Base-by-base conservation (phyloP, 2,888 invertebrate genomes). In the Phortica okadai region DNA sequence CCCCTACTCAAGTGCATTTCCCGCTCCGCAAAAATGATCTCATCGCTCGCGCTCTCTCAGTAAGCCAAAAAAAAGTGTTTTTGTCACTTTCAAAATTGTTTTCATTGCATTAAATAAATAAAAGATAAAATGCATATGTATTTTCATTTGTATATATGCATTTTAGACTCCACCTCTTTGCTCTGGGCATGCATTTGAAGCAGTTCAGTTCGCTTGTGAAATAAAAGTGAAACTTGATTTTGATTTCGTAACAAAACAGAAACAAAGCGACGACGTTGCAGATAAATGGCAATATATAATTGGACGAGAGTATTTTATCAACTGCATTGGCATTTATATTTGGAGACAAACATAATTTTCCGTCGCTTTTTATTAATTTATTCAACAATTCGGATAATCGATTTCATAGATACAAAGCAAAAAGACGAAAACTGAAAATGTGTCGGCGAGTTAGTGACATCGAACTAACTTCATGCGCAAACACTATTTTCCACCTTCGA, bases 181-280 rank as follows among this genome's bases (percentile, higher is more conserved):
- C 14, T 41, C 8, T 42, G 66, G 62, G 62, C 62, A 66, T 69
- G 69, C 41, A 33, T 69, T 66, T 66, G 3, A 41, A n/a, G 33
- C 14, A 25, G 11, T 66, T 21, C 25, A 10, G 11, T 62, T 41
- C 10, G 25, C 25, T 66, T 66, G n/a, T 66, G 66, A 66, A 50
- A 50, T 70, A 70, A 70, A 70, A 70, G 69, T 70, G 69, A 70
- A 66, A 70, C 50, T 50, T 70, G 50, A 70, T 70, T 70, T 50
- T 11, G 41, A 16, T 50, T 50, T 50, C 6, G 14, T 50, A 11
- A 50, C 14, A 11, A 50, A 50, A 33, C 33, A 33, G 33, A 33
- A 33, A 33, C 33, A 33, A 33, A 33, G 33, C 33, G 33, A 33
- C 33, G 33, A 33, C 33, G 33, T 33, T 33, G 33, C 33, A 33